phyloP scores from a whole-genome alignment of 53 echinoderm and acorn worm species.

The Actinopyga echinites region DNA sequence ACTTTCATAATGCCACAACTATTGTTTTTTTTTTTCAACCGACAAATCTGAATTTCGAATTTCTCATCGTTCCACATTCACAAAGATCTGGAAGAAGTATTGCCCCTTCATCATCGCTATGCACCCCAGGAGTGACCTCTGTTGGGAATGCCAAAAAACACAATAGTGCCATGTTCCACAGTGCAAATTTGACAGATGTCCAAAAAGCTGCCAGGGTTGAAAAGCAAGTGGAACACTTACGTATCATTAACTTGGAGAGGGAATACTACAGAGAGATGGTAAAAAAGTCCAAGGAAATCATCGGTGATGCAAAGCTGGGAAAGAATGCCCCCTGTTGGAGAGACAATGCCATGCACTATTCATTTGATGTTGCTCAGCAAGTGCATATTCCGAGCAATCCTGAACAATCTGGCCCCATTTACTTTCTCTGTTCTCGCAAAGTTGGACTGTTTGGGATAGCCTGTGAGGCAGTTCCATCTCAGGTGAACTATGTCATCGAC shows the following conservation, averaged over 20 bases:
- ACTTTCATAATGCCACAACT: neutral
- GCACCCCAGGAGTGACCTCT: slow-evolving; percentile 43
- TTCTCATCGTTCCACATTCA: slow-evolving; percentile 38
- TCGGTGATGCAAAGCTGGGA: slow-evolving; percentile 27
- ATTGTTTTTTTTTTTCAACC: neutral
- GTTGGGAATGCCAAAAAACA: slow-evolving; percentile 60
- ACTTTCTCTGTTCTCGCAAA: slow-evolving; percentile 58
- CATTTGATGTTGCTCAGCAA: slow-evolving; percentile 73
- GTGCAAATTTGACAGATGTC: slow-evolving; percentile 52
- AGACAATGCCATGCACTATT: slow-evolving; percentile 54
- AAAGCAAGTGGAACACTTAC: slow-evolving; percentile 51
- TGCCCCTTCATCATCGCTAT: slow-evolving; percentile 55
- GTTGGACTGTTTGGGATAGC: slow-evolving; percentile 61
- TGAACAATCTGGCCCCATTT: slow-evolving; percentile 62
- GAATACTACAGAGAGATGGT: slow-evolving; percentile 40
- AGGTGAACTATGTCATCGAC: slow-evolving; percentile 74
- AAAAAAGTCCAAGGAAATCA: slow-evolving; percentile 18
- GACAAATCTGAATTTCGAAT: neutral
- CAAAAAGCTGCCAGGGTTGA: slow-evolving; percentile 35
- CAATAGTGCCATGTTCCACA: slow-evolving; percentile 33
- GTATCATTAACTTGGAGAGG: slow-evolving; percentile 38
- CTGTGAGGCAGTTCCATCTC: slow-evolving; percentile 48
- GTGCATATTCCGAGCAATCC: slow-evolving; percentile 60
- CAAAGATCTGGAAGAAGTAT: slow-evolving; percentile 48
- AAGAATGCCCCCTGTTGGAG: slow-evolving; percentile 36